Conservation (phyloP, 2,797 vertebrate species). For the Cynodonichthys magdalenae region DNA sequence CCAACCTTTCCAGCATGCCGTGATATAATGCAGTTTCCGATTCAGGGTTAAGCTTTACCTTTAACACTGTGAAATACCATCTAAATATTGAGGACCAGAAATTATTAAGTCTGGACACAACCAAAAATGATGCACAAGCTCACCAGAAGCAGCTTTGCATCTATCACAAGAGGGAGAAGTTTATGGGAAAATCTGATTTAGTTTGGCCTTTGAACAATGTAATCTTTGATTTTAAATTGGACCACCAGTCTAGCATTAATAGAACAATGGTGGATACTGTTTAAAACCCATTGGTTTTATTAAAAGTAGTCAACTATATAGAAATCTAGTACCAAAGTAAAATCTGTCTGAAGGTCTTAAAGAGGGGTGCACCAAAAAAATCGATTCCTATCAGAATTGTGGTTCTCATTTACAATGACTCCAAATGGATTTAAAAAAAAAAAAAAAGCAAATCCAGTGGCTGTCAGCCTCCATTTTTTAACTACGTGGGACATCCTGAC, state of each 20-base stretch:
- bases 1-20: too few species aligned
- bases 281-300: too few species aligned
- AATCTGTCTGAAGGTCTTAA: constrained; percentile 1
- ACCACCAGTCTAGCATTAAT: too few species aligned
- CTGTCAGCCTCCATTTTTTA: too few species aligned
- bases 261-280: too few species aligned
- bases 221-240: not conserved
- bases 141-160: not conserved
- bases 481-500: too few species aligned
- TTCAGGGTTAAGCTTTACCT: not conserved
- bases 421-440: too few species aligned
- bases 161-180: not conserved
- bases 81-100: not conserved
- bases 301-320: too few species aligned
- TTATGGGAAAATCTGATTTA: not conserved
- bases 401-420: not conserved
- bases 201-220: not conserved
- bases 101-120: not conserved
- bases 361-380: too few species aligned
- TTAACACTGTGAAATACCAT: not conserved
- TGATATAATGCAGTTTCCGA: not conserved
- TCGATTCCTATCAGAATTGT: too few species aligned
- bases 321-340: not conserved
- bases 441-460: too few species aligned
- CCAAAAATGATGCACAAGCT: not conserved